These are phyloP conservation scores for Petaurus breviceps DNA, from an alignment of 2,113 vertebrate species.

Conservation along the genomic window DNA sequence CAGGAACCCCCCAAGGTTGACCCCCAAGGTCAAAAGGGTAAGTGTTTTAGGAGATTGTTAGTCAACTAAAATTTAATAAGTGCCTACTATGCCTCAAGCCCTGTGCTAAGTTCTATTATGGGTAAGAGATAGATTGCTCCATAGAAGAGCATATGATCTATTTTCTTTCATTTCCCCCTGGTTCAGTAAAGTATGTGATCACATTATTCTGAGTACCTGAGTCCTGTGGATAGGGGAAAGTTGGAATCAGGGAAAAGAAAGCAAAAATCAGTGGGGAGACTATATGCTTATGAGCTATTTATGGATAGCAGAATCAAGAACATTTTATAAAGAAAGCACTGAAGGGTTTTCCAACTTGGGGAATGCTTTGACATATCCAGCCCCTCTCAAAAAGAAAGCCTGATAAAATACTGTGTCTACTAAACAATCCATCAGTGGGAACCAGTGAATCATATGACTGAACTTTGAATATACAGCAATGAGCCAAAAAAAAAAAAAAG, in stretches of 20 bases:
- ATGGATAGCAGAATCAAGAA: background rate
- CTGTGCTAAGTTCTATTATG: background rate
- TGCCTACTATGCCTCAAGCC: background rate
- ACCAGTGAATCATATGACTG: background rate
- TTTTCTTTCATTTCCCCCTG: background rate
- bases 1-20: no score
- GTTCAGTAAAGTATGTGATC: background rate
- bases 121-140: background rate
- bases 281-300: background rate
- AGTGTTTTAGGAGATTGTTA: background rate
- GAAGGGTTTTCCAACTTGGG: background rate
- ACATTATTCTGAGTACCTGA: background rate
- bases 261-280: background rate
- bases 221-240: background rate
- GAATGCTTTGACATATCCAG: background rate
- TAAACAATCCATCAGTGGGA: background rate
- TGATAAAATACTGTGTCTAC: background rate
- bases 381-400: background rate
- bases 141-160: background rate
- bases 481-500: background rate
- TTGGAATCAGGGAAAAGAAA: background rate
- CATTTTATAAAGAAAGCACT: background rate
- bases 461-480: background rate
- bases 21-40: background rate
- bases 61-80: background rate